These are phyloP conservation scores for Celastrina argiolus DNA, from an alignment of 2,888 invertebrate species.

Conservation along the genomic window DNA sequence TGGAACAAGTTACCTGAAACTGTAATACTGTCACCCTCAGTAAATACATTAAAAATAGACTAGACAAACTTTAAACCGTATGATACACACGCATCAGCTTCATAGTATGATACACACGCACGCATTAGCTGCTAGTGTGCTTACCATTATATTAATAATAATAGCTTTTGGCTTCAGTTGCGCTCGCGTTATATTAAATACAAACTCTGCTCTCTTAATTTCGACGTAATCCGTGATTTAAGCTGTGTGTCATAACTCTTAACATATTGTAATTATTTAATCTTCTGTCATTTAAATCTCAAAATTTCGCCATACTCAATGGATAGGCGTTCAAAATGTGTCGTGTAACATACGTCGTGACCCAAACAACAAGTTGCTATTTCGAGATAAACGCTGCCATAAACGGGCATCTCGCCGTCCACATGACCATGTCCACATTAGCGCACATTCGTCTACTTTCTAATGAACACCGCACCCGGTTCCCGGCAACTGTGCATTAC, in stretches of 20 bases:
- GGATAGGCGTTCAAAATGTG: conserved; percentile 36
- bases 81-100: too few species aligned
- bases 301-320: neutral
- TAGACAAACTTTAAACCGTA: too few species aligned
- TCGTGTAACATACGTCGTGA: conserved; percentile 61
- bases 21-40: too few species aligned
- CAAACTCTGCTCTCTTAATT: neutral
- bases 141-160: too few species aligned
- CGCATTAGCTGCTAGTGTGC: too few species aligned
- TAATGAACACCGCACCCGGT: conserved; percentile 47
- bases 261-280: neutral
- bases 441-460: conserved; percentile 45
- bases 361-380: conserved; percentile 75
- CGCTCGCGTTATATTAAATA: neutral
- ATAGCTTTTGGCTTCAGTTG: neutral
- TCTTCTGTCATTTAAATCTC: neutral
- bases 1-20: too few species aligned
- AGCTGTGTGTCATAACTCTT: too few species aligned
- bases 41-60: too few species aligned
- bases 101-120: too few species aligned
- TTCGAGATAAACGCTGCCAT: conserved; percentile 73
- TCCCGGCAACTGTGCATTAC: conserved; percentile 9
- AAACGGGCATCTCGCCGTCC: conserved; percentile 56
- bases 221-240: neutral
- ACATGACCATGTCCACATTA: conserved; percentile 41